Conservation (phyloP, 1,140 invertebrate genomes). For the Drosophila quadrilineata region DNA sequence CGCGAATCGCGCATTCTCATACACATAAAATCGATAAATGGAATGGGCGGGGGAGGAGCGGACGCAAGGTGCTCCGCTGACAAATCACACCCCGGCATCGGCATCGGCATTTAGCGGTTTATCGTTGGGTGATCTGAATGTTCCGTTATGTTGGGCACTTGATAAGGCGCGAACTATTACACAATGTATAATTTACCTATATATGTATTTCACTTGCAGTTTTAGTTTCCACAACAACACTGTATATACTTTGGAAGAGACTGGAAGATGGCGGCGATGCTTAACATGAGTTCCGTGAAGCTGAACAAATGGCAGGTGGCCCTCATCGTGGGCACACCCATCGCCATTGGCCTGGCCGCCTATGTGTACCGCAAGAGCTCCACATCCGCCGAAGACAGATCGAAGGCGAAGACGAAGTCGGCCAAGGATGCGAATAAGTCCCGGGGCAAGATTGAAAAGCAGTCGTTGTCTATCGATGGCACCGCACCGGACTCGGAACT, state of each 20-base stretch:
- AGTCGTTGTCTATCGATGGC: conserved; percentile 82
- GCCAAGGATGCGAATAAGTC: conserved; percentile 20
- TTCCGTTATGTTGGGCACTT: conserved; percentile 3
- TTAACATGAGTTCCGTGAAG: conserved; percentile 62
- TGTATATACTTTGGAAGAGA: conserved; percentile 16
- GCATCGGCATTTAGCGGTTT: conserved; percentile 7
- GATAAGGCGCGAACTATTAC: conserved; percentile 62
- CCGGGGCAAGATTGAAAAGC: conserved; percentile 57
- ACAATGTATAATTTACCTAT: conserved; percentile 44
- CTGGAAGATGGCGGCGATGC: conserved; percentile 55
- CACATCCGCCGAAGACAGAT: conserved; percentile 40
- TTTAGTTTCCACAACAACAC: too few species aligned
- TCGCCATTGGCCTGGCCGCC: conserved; percentile 90
- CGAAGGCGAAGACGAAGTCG: conserved; percentile 31
- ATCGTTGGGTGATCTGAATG: not conserved
- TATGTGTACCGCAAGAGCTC: conserved; percentile 85
- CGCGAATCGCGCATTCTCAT: too few species aligned
- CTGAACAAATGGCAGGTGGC: conserved; percentile 82
- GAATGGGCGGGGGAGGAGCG: conserved; percentile 29
- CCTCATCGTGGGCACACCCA: conserved; percentile 89
- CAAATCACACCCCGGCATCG: conserved; percentile 39
- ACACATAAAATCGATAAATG: conserved; percentile 57
- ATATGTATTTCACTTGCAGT: too few species aligned
- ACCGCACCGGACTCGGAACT: conserved; percentile 79
- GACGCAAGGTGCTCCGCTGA: too few species aligned